Base-by-base conservation (phyloP, 1,140 invertebrate genomes). In the Eriosoma lanigerum region DNA sequence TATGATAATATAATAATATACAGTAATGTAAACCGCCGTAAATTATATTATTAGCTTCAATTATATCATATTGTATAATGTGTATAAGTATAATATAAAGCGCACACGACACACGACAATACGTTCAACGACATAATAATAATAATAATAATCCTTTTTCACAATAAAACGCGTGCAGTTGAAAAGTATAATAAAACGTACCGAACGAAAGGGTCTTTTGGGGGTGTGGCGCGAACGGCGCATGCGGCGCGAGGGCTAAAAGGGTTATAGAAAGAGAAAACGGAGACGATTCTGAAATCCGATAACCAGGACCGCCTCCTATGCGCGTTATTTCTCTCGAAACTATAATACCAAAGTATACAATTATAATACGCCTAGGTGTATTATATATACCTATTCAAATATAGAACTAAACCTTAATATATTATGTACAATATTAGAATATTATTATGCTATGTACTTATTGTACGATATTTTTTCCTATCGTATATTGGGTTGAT, bases 231-330 rank as follows among this genome's bases (percentile, higher is more conserved):
- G 13, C n/a, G n/a, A n/a, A n/a, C n/a, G n/a, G n/a, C n/a, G n/a
- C n/a, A n/a, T 54, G 2, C 19, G 50, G 13, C 10, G 66, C 0
- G 19, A 6, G 6, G 19, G 32, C 21, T 38, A 38, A 68, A n/a
- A 26, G 66, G 66, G 44, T 26, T 58, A 60, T 60, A 13, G 32
- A 32, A 32, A 46, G 38, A 17, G 66, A 68, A 68, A 68, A 68
- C 66, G 44, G 66, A 68, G 66, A 68, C 66, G 66, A 68, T 68
- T 68, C 13, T 68, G 66, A 68, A 68, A 68, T 48, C 17, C 44
- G 66, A 68, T 68, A 68, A 68, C 66, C 38, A n/a, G 62, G 8
- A 38, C 32, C 32, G 32, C 32, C 32, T 3, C 32, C 32, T 3
- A 38, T 38, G 8, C 32, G 8, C n/a, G 66, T 48, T 62, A n/a